A percentile compares a stretch with the other conserved stretches of the same genome.
phyloP scores from a whole-genome alignment of 2,888 invertebrate species.

The Gibbula magus region DNA sequence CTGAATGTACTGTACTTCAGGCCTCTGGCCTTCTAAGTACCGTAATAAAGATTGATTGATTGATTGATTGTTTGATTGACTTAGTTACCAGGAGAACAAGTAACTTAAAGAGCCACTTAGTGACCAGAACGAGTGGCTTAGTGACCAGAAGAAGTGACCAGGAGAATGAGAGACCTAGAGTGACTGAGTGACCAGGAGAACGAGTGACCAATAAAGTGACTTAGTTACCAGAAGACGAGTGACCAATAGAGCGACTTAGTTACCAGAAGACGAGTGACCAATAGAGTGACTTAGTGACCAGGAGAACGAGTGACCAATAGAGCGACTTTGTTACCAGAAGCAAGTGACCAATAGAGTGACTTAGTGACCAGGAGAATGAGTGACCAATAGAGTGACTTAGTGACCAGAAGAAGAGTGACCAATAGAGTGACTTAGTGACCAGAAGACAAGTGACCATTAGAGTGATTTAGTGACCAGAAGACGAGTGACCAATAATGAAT shows the following conservation, averaged over 20 bases:
- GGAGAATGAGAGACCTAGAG: no score
- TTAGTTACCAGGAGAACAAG: not conserved
- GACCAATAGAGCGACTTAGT: not conserved
- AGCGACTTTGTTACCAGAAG: no score
- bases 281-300: not conserved
- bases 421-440: not conserved
- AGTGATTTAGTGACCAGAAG: not conserved
- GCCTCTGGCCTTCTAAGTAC: no score
- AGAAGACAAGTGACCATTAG: not conserved
- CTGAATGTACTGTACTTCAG: no score
- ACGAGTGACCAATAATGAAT: no score
- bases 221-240: not conserved
- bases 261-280: not conserved
- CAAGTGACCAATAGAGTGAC: no score
- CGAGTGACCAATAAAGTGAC: not conserved
- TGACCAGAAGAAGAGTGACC: not conserved
- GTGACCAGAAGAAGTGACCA: not conserved
- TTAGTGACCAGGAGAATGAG: not conserved
- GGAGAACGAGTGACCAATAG: no score
- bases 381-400: not conserved
- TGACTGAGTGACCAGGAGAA: not conserved
- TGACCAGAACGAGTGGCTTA: not conserved
- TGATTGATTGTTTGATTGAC: not conserved
- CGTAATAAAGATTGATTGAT: no score
- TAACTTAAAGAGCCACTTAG: not conserved